Percentiles rank a stretch among this genome's conserved stretches.
Evolutionary conservation across 2,113 vertebrate genomes (phyloP).

Genomic region (Phainopepla nitens): DNA sequence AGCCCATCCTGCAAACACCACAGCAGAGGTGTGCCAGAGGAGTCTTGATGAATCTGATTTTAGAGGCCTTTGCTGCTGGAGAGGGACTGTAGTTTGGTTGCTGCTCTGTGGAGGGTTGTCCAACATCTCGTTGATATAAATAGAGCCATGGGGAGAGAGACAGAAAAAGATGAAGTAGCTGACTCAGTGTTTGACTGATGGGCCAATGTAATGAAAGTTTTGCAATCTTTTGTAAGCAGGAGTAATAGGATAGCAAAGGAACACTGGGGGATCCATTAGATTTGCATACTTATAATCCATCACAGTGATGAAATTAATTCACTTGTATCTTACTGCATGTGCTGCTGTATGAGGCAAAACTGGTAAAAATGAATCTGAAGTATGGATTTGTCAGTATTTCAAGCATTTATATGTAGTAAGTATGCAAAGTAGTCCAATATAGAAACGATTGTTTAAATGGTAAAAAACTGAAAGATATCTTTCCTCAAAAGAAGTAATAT

Average conservation of each 20-base stretch:
- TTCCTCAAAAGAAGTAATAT: background rate
- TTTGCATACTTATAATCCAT: constrained; percentile 46
- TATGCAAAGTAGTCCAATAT: background rate
- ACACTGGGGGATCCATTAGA: constrained; percentile 26
- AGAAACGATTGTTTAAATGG: background rate
- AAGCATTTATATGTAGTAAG: background rate
- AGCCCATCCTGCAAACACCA: background rate
- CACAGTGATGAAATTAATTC: constrained; percentile 38
- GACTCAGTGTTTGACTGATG: constrained; percentile 13
- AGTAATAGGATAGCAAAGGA: constrained; percentile 13
- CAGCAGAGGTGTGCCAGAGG: background rate
- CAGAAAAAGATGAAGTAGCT: constrained; percentile 6
- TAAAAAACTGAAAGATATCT: background rate
- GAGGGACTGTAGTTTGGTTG: background rate
- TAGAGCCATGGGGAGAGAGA: background rate
- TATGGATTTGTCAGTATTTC: background rate
- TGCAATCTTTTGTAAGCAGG: constrained; percentile 26
- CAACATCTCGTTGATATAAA: background rate
- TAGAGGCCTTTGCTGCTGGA: background rate
- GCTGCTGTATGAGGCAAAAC: background rate
- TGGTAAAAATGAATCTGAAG: background rate
- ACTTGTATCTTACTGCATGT: background rate
- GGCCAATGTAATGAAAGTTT: constrained; percentile 26
- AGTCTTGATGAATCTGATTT: background rate
- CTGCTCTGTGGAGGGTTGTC: background rate